Percentiles rank a stretch among this genome's conserved stretches.
phyloP scores from a whole-genome alignment of 1,140 invertebrate species.

The Trichomalopsis sarcophagae region DNA sequence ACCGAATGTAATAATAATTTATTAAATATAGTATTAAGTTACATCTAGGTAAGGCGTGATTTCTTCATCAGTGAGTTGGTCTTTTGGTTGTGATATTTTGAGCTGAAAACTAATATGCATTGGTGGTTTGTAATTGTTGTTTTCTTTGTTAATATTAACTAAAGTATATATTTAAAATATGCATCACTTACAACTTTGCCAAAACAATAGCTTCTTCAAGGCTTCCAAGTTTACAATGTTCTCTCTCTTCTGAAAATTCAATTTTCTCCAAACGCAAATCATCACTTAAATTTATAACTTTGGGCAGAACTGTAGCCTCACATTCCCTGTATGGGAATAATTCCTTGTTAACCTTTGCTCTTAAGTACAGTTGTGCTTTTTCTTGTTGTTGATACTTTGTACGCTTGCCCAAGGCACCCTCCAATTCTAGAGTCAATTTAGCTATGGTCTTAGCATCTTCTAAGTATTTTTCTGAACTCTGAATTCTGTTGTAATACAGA shows the following conservation, averaged over 20 bases:
- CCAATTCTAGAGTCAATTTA: constrained; percentile 81
- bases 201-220: constrained; percentile 88
- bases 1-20: constrained; percentile 20
- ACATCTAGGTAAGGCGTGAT: constrained; percentile 85
- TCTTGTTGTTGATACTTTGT: constrained; percentile 91
- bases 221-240: constrained; percentile 79
- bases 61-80: constrained; percentile 87
- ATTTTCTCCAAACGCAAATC: constrained; percentile 89
- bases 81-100: constrained; percentile 83
- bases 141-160: neutral
- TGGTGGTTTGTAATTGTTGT: neutral
- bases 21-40: constrained; percentile 60
- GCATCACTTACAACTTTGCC: constrained; percentile 78
- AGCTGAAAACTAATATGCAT: constrained; percentile 76
- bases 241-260: constrained; percentile 79
- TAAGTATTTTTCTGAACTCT: constrained; percentile 81
- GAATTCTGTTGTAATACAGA: constrained; percentile 83
- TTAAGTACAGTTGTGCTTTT: constrained; percentile 87
- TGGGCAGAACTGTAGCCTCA: constrained; percentile 73
- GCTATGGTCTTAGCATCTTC: constrained; percentile 78
- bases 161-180: neutral
- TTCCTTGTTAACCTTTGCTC: constrained; percentile 76
- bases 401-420: constrained; percentile 87
- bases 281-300: constrained; percentile 85
- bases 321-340: constrained; percentile 61